Evolutionary conservation across 2,888 invertebrate species (phyloP).

Genomic region (Prenolepis imparis): DNA sequence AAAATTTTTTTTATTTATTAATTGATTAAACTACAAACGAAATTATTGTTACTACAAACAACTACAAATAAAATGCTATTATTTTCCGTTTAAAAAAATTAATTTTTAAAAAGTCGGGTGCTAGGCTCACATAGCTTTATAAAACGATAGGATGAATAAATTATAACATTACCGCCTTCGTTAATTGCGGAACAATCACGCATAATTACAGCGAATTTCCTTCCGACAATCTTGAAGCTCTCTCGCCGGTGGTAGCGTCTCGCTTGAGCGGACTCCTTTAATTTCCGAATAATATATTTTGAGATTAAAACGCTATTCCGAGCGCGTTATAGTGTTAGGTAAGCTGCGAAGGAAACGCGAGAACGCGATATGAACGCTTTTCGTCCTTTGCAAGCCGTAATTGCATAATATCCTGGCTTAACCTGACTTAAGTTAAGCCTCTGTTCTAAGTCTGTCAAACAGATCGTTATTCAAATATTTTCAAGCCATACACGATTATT

Average conservation of each 20-base stretch:
- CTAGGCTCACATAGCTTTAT: too few relatives aligned
- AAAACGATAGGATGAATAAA: not conserved
- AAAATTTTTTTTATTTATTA: too few relatives aligned
- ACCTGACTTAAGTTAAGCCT: conserved; percentile 79
- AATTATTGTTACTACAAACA: too few relatives aligned
- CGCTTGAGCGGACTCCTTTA: conserved; percentile 35
- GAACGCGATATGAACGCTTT: conserved; percentile 64
- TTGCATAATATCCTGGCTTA: conserved; percentile 78
- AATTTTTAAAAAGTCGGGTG: too few relatives aligned
- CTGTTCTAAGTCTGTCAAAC: conserved; percentile 68
- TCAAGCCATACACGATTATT: conserved; percentile 33
- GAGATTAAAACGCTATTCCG: conserved; percentile 64
- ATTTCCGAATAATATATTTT: conserved; percentile 53
- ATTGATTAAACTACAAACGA: too few relatives aligned
- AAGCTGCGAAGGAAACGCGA: conserved; percentile 55
- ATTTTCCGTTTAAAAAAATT: too few relatives aligned
- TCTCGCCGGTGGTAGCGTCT: conserved; percentile 7
- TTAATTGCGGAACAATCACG: conserved; percentile 44
- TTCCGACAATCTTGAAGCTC: conserved; percentile 19
- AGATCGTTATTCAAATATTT: conserved; percentile 72
- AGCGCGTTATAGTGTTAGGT: conserved; percentile 53
- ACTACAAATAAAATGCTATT: too few relatives aligned
- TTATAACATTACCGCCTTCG: not conserved
- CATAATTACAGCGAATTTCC: conserved; percentile 40
- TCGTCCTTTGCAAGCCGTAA: conserved; percentile 67